Percentiles rank a stretch among this genome's conserved stretches.
These are phyloP conservation scores for Myathropa florea DNA, from an alignment of 2,888 invertebrate genomes.

Conservation along the genomic window DNA sequence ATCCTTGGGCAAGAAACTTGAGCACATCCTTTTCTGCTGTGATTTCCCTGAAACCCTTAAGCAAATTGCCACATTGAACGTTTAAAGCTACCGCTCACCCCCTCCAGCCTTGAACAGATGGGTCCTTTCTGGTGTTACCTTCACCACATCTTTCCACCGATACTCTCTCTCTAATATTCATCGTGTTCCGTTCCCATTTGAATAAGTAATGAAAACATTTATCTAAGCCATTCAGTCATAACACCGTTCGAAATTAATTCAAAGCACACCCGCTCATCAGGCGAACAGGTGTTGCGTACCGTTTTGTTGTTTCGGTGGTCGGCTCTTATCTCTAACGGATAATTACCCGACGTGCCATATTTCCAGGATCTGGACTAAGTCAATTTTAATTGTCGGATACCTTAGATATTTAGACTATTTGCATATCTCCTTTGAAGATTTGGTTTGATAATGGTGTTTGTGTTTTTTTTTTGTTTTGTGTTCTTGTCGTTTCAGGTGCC, in stretches of 20 bases:
- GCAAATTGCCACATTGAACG: slow-evolving; percentile 4
- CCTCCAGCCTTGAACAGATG: slow-evolving; percentile 34
- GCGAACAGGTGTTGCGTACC: slow-evolving; percentile 43
- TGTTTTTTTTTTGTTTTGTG: background rate
- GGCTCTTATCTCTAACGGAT: slow-evolving; percentile 20
- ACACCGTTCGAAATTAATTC: slow-evolving; percentile 53
- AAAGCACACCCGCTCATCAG: slow-evolving; percentile 31
- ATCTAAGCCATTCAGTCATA: slow-evolving; percentile 51
- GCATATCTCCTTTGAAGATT: background rate
- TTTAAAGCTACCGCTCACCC: slow-evolving; percentile 11
- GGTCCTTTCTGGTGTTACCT: slow-evolving; percentile 17
- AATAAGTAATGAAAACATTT: slow-evolving; percentile 64
- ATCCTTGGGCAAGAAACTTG: background rate
- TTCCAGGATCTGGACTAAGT: slow-evolving; percentile 17
- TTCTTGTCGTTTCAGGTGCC: slow-evolving; percentile 85
- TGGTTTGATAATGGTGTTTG: background rate
- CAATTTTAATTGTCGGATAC: slow-evolving; percentile 33
- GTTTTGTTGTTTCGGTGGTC: slow-evolving; percentile 26
- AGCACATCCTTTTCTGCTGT: background rate
- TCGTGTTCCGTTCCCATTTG: slow-evolving; percentile 26
- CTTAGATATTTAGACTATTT: slow-evolving; percentile 17
- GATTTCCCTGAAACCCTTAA: background rate
- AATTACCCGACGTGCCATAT: slow-evolving; percentile 27
- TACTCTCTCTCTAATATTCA: background rate
- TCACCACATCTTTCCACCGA: background rate